A percentile compares a stretch with the other conserved stretches of the same genome.
Conservation (phyloP, 2,797 vertebrate genomes). For the Mallotus villosus region DNA sequence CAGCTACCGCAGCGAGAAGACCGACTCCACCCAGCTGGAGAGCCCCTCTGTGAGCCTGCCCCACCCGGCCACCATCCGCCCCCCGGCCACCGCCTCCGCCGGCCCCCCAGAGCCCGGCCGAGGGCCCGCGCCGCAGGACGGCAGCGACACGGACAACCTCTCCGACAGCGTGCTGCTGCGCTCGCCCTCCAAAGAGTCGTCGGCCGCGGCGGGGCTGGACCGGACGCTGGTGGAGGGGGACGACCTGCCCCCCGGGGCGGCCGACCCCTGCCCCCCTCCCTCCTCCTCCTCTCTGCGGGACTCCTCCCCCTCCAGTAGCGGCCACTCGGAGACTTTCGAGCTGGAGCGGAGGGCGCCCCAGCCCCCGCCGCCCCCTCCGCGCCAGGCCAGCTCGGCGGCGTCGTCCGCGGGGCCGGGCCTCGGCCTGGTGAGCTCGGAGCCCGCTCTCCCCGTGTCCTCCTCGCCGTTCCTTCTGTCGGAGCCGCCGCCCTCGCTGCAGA, state of each 20-base stretch:
- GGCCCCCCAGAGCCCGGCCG: slow-evolving; percentile 26
- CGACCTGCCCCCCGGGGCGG: slow-evolving; percentile 57
- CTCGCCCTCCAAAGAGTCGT: slow-evolving; percentile 80
- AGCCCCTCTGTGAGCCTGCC: slow-evolving; percentile 79
- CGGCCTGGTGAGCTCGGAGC: slow-evolving; percentile 78
- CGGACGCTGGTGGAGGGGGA: slow-evolving; percentile 80
- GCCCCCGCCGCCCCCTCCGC: slow-evolving; percentile 76
- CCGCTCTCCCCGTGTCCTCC: slow-evolving; percentile 75
- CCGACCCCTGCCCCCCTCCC: slow-evolving; percentile 60
- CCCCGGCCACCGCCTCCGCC: slow-evolving; percentile 51
- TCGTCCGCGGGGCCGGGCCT: slow-evolving; percentile 77
- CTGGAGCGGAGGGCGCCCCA: slow-evolving; percentile 60
- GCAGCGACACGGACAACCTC: slow-evolving; percentile 83
- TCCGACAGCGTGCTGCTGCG: slow-evolving; percentile 82
- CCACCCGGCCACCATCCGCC: slow-evolving; percentile 51
- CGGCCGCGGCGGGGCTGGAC: slow-evolving; percentile 75
- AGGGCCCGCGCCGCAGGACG: slow-evolving; percentile 60
- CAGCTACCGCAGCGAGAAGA: slow-evolving; percentile 91
- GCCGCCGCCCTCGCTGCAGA: slow-evolving; percentile 69
- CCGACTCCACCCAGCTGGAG: slow-evolving; percentile 88
- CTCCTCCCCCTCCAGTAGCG: slow-evolving; percentile 79
- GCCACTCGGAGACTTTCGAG: slow-evolving; percentile 75
- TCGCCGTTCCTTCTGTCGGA: slow-evolving; percentile 76
- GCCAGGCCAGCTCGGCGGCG: slow-evolving; percentile 76
- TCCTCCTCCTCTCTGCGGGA: slow-evolving; percentile 54